Conservation (phyloP, 2,797 vertebrate genomes). For the Premnoplex brunnescens region DNA sequence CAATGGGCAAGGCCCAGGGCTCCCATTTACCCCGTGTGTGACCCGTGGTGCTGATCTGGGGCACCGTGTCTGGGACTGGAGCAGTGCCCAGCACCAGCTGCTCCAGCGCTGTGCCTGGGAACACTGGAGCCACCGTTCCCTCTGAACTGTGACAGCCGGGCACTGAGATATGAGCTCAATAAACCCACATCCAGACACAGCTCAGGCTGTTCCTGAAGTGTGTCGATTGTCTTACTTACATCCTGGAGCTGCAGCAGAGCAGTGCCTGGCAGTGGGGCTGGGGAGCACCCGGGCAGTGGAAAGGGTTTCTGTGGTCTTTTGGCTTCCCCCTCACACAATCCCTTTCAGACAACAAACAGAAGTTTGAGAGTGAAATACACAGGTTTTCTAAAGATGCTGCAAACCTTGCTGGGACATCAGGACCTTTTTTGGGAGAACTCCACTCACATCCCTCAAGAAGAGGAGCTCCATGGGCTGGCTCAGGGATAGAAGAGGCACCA, state of each 20-base stretch:
- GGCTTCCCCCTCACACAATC: background rate
- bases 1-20: background rate
- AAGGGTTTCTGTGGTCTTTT: background rate
- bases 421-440: background rate
- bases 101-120: fast-evolving
- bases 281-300: fast-evolving
- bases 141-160: background rate
- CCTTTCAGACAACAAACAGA: background rate
- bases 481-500: background rate
- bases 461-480: background rate
- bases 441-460: background rate
- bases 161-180: fast-evolving
- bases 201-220: background rate
- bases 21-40: background rate
- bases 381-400: background rate
- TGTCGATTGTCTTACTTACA: fast-evolving
- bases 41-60: background rate
- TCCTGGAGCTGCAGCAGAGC: background rate
- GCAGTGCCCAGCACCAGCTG: background rate
- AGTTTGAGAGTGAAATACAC: background rate
- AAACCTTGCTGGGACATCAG: background rate
- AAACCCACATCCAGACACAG: fast-evolving
- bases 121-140: fast-evolving
- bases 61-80: background rate
- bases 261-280: background rate